Base-by-base conservation (phyloP, 2,888 invertebrate species). In the Polydrusus pterygomalis region DNA sequence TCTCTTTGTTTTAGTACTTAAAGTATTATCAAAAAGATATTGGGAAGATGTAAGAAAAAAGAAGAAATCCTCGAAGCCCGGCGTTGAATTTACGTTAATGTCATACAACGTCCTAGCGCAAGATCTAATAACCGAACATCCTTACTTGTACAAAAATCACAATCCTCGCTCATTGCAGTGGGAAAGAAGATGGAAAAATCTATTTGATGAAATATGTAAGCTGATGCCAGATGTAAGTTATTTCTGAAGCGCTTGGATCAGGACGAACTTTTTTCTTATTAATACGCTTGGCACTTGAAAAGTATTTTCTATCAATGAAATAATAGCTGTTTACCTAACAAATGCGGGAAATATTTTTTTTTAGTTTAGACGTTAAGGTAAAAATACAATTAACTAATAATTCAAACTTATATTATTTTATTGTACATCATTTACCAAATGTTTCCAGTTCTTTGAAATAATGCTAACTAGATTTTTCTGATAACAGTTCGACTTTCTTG, bases 71-170 rank as follows among this genome's bases (percentile, higher is more conserved):
- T 43, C 73, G 9, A 80, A 80, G 45, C 76, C 80, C 18, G 84
- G 87, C 38, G 89, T 91, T 75, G 86, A 86, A 71, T 93, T 96
- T 82, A 92, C 91, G 77, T 86, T 97, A 34, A 89, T 97, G 86
- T 94, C 94, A 0, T 98, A 97, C 87, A 98, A 98, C 87, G 93
- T 98, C 34, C 88, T 98, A 73, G 94, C 97, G 0, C 97, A 97
- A 87, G 91, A 93, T 81, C 89, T 97, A 51, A 84, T 97, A 69
- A 91, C 93, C 79, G 89, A 90, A 78, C 95, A 97, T 84, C 87
- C 90, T 0, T 89, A 94, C 83, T 88, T 98, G 13, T 98, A 98
- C 84, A 87, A 85, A 18, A 83, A 88, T 0, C 93, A 94, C 82
- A 85, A 91, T 40, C 86, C 88, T 7, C 79, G 85, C 0, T 89